A percentile compares a stretch with the other conserved stretches of the same genome.
phyloP scores from a whole-genome alignment of 2,888 invertebrate genomes.

The Hylaea fasciaria region DNA sequence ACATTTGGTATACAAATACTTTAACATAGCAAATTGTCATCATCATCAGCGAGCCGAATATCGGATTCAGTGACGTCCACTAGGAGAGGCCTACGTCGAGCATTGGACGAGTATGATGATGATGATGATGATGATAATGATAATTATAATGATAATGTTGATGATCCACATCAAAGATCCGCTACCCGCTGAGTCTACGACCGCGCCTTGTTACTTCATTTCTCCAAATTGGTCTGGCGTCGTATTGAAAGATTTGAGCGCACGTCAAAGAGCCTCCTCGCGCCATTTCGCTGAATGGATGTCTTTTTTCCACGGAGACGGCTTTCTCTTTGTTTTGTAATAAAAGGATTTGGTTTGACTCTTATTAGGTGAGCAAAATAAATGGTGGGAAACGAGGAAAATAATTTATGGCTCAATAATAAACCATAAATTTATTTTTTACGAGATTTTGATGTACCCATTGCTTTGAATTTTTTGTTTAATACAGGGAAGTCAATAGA shows the following conservation, averaged over 20 bases:
- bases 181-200: constrained; percentile 4
- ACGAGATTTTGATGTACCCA: neutral
- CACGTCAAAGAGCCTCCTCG: constrained; percentile 25
- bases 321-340: constrained; percentile 17
- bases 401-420: neutral
- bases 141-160: too few relatives aligned
- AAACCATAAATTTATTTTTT: neutral
- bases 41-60: too few relatives aligned
- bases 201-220: constrained; percentile 37
- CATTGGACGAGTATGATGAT: too few relatives aligned
- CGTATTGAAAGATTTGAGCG: constrained; percentile 39
- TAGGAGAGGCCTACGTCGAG: too few relatives aligned
- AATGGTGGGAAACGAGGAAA: neutral
- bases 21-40: too few relatives aligned
- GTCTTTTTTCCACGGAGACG: constrained; percentile 20
- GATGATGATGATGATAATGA: too few relatives aligned
- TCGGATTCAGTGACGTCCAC: too few relatives aligned
- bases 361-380: constrained; percentile 17
- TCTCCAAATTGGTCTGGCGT: constrained; percentile 23
- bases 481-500: too few relatives aligned
- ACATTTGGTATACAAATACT: too few relatives aligned
- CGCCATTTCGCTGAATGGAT: constrained; percentile 30
- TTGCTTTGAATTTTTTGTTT: too few relatives aligned
- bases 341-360: constrained; percentile 19
- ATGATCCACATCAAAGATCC: neutral